phyloP scores from a whole-genome alignment of 2,888 invertebrate species.

The Thecophora atra region DNA sequence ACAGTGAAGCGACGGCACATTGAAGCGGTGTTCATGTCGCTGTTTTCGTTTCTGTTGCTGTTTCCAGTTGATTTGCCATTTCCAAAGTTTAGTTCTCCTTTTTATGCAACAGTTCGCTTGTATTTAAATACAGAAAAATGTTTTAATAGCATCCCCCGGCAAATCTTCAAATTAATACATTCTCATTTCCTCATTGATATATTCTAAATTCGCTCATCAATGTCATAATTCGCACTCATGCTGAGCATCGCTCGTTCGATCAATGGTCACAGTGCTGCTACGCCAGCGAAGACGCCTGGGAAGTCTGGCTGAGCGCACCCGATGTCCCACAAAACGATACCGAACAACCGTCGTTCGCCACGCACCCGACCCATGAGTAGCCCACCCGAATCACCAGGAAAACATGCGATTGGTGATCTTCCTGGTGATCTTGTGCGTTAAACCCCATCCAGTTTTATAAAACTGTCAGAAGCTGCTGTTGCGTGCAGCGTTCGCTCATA shows the following conservation, averaged over 20 bases:
- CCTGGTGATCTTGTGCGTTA: constrained; percentile 53
- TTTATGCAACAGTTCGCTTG: no score
- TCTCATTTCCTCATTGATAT: no score
- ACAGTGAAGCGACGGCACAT: no score
- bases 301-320: constrained; percentile 56
- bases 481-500: constrained; percentile 42
- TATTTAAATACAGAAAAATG: no score
- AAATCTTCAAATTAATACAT: no score
- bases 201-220: no score
- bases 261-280: constrained; percentile 53
- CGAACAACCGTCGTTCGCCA: constrained; percentile 49
- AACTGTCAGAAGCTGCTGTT: constrained; percentile 46
- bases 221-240: no score
- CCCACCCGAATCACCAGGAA: constrained; percentile 60
- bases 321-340: constrained; percentile 59
- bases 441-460: constrained; percentile 61
- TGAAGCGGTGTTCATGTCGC: neutral
- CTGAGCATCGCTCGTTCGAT: neutral
- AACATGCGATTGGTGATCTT: constrained; percentile 55
- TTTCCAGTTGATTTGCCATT: no score
- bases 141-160: no score
- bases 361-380: constrained; percentile 52
- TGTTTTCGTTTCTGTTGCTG: neutral
- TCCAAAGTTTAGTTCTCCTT: no score
- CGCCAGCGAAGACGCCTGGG: constrained; percentile 58